A percentile compares a stretch with the other conserved stretches of the same genome.
Conservation (phyloP, 2,113 vertebrate species). For the Eptatretus burgeri region DNA sequence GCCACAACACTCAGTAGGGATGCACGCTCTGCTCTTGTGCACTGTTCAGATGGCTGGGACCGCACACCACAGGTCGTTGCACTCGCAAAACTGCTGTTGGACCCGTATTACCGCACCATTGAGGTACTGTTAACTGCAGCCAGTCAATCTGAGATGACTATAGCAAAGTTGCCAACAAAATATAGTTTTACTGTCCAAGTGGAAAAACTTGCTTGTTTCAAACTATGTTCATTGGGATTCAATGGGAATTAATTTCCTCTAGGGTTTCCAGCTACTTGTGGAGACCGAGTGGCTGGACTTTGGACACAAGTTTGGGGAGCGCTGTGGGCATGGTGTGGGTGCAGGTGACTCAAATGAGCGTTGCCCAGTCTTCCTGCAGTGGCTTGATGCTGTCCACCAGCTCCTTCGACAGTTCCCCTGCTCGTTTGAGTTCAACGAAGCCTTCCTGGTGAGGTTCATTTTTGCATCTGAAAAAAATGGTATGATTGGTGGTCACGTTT, state of each 20-base stretch:
- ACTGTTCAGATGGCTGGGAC: slow-evolving; percentile 92
- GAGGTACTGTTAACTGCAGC: slow-evolving; percentile 26
- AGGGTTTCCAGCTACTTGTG: slow-evolving; percentile 90
- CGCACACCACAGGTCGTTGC: slow-evolving; percentile 82
- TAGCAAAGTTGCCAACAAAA: no score
- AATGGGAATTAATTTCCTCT: slow-evolving; percentile 7
- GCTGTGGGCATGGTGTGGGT: slow-evolving; percentile 84
- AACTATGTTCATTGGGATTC: neutral
- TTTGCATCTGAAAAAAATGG: neutral
- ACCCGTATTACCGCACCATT: slow-evolving; percentile 80
- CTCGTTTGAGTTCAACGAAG: slow-evolving; percentile 85
- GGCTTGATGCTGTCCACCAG: slow-evolving; percentile 88
- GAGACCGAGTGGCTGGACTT: slow-evolving; percentile 90
- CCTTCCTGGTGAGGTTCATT: slow-evolving; percentile 45
- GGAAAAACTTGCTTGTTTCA: neutral
- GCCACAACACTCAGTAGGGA: slow-evolving; percentile 61
- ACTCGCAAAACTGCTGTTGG: slow-evolving; percentile 58
- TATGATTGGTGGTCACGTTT: neutral
- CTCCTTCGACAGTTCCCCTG: slow-evolving; percentile 91
- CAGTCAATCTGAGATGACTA: no score
- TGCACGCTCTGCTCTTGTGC: slow-evolving; percentile 62
- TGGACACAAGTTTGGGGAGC: slow-evolving; percentile 88
- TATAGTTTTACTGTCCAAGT: no score
- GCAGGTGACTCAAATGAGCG: slow-evolving; percentile 72
- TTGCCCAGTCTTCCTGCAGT: slow-evolving; percentile 90